A percentile compares a stretch with the other conserved stretches of the same genome.
Conservation (phyloP, 2,888 invertebrate species). For the Zootermopsis nevadensis region DNA sequence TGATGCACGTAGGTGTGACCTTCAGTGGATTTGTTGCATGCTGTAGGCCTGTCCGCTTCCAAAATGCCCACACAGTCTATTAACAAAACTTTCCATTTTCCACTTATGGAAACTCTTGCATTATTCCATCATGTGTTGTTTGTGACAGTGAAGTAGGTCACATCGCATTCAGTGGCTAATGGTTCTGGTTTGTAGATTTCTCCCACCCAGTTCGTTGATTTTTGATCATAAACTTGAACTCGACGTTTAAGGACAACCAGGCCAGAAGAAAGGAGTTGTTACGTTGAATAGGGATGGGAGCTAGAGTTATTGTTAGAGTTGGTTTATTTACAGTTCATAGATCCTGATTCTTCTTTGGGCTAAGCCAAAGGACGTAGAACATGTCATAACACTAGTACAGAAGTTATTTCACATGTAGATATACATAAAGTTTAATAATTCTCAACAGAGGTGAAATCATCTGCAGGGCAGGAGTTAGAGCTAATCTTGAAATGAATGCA, state of each 20-base stretch:
- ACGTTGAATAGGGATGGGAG: neutral
- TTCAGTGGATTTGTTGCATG: constrained; percentile 19
- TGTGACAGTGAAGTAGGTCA: constrained; percentile 21
- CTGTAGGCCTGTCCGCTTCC: neutral
- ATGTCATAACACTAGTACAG: too few relatives aligned
- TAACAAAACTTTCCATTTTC: constrained; percentile 29
- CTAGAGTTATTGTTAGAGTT: too few relatives aligned
- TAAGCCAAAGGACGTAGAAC: too few relatives aligned
- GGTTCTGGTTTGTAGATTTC: neutral
- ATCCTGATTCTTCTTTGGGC: too few relatives aligned
- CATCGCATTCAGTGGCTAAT: neutral
- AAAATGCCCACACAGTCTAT: constrained; percentile 4
- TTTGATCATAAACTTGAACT: constrained; percentile 27
- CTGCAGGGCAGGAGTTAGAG: too few relatives aligned
- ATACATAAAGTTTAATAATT: too few relatives aligned
- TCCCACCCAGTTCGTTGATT: constrained; percentile 5
- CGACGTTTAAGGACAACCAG: neutral
- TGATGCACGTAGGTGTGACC: constrained; percentile 27
- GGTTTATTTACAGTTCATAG: too few relatives aligned
- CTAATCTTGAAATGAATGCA: too few relatives aligned
- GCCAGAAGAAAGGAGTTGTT: neutral
- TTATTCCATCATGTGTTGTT: neutral
- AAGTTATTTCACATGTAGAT: too few relatives aligned
- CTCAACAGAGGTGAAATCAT: too few relatives aligned
- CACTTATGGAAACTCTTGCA: constrained; percentile 20